Percentiles rank a stretch among this genome's conserved stretches.
These are phyloP conservation scores for Macropus fuliginosus DNA, from an alignment of 2,797 vertebrate genomes.

Conservation along the genomic window DNA sequence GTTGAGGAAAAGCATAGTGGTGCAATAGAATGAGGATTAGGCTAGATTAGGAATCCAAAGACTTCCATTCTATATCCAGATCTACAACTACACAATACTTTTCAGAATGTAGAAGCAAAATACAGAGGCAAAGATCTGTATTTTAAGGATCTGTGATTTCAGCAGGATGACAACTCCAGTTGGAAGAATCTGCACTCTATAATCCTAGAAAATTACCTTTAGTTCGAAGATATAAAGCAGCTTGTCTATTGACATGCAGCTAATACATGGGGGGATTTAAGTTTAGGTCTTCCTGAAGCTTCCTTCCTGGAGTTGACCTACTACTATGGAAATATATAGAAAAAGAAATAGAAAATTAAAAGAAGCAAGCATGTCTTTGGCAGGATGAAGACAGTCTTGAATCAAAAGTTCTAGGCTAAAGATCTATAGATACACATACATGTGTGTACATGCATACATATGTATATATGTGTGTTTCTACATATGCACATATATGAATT, in stretches of 20 bases:
- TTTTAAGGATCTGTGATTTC: no score
- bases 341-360: background rate
- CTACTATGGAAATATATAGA: background rate
- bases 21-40: no score
- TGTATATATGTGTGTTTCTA: no score
- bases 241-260: fast-evolving
- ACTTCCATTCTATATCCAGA: no score
- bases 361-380: background rate
- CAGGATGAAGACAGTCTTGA: background rate
- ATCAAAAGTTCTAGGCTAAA: background rate
- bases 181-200: background rate
- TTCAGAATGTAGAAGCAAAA: no score
- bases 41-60: no score
- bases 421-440: no score
- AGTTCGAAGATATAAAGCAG: background rate
- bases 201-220: background rate
- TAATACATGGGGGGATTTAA: background rate
- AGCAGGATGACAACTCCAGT: background rate
- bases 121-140: no score
- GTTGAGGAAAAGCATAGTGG: no score
- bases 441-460: no score
- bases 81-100: no score
- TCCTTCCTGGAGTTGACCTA: background rate
- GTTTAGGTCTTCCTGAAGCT: background rate
- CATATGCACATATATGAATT: no score